Percentiles rank a stretch among this genome's conserved stretches.
These are phyloP conservation scores for Dromas ardeola DNA, from an alignment of 2,113 vertebrate species.

Conservation along the genomic window DNA sequence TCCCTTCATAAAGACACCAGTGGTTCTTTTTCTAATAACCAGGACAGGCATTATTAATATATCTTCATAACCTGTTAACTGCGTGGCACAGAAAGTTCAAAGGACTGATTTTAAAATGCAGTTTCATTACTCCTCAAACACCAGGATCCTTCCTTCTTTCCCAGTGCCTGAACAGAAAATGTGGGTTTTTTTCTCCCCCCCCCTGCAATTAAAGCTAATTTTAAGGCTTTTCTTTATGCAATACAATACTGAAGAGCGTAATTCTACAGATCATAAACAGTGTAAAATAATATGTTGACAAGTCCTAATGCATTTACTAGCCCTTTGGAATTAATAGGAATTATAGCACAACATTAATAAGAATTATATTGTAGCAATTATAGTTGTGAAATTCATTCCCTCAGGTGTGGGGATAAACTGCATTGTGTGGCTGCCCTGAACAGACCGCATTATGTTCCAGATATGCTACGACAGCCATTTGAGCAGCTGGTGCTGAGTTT, in stretches of 20 bases:
- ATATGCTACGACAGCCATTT: slow-evolving; percentile 65
- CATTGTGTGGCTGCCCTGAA: slow-evolving; percentile 68
- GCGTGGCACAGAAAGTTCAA: neutral
- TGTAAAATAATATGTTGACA: slow-evolving; percentile 86
- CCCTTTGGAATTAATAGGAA: slow-evolving; percentile 83
- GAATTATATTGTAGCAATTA: slow-evolving; percentile 82
- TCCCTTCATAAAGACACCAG: slow-evolving; percentile 3
- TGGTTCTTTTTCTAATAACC: slow-evolving; percentile 25
- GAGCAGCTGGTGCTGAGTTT: slow-evolving; percentile 75
- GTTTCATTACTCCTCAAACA: slow-evolving; percentile 37
- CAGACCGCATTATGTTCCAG: slow-evolving; percentile 50
- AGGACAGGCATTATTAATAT: slow-evolving; percentile 9
- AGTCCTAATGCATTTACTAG: slow-evolving; percentile 85
- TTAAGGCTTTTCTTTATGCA: slow-evolving; percentile 70
- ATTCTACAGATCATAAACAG: slow-evolving; percentile 85
- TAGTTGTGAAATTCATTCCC: slow-evolving; percentile 78
- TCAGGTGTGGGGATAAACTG: slow-evolving; percentile 79
- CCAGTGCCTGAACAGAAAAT: slow-evolving; percentile 8
- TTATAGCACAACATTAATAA: slow-evolving; percentile 82
- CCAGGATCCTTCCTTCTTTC: slow-evolving; percentile 2
- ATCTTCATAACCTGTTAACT: slow-evolving; percentile 28
- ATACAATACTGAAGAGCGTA: slow-evolving; percentile 73
- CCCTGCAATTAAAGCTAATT: slow-evolving; percentile 48
- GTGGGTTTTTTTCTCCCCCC: neutral
- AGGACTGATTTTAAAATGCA: slow-evolving; percentile 26